These are phyloP conservation scores for Resseliella maxima DNA, from an alignment of 2,888 invertebrate species.

Conservation along the genomic window DNA sequence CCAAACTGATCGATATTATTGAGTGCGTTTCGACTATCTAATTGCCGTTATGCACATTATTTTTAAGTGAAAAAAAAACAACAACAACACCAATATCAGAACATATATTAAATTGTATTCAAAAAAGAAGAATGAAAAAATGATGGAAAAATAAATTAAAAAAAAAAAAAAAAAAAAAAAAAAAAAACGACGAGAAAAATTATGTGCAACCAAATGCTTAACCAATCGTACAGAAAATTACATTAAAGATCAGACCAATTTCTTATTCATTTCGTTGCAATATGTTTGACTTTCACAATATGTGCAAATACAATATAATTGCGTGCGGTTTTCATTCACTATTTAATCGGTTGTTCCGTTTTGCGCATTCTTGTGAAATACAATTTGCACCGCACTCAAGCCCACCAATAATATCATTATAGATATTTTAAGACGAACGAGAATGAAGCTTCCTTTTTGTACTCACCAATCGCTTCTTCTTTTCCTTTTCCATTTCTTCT, in stretches of 20 bases:
- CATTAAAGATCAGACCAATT: not conserved
- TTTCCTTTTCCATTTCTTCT: not conserved
- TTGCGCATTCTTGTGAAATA: conserved; percentile 28
- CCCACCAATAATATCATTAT: conserved; percentile 12
- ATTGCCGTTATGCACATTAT: conserved; percentile 46
- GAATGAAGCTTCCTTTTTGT: not conserved
- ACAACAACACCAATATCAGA: not conserved
- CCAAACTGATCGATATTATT: conserved; percentile 16
- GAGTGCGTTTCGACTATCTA: conserved; percentile 24
- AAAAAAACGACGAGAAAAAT: not conserved
- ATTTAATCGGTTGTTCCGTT: conserved; percentile 15
- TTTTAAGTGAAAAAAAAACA: not conserved
- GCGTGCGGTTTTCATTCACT: conserved; percentile 39
- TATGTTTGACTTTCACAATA: conserved; percentile 26
- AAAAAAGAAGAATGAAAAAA: not conserved
- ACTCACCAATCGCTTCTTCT: not conserved
- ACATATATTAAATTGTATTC: too few species aligned
- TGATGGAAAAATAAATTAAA: too few species aligned
- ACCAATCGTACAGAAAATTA: conserved; percentile 43
- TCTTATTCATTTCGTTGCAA: conserved; percentile 31
- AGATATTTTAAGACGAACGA: not conserved
- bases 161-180: not conserved
- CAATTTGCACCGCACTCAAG: not conserved
- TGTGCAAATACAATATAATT: conserved; percentile 40
- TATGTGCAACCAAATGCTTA: not conserved